Evolutionary conservation across 2,888 invertebrate species (phyloP), one percentile per base, ranked within the genome.

Genomic region (Lepidocyrtoides sp.): DNA sequence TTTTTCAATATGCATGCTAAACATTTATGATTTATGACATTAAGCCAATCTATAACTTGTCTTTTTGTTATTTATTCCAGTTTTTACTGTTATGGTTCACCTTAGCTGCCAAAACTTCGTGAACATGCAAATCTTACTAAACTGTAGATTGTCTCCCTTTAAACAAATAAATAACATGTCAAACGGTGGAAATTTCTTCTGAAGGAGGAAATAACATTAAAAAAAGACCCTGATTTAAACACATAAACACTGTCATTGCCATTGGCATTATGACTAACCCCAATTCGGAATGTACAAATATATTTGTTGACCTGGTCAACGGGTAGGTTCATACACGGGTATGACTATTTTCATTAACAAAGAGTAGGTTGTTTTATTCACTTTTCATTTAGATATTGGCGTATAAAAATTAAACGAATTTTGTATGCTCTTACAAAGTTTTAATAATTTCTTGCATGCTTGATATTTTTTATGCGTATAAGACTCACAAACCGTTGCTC

Each of bases 71-170:
- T 41, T 17, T 44, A 72, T 72, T 72, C 72, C 72, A 23, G 72
- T 72, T 72, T 72, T 20, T 20, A 12, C 7, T 20, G 17, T 36
- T 44, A 72, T 23, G 41, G 44, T 72, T 72, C 44, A 41, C 72
- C 72, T 41, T 41, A 41, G 41, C 41, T 41, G 72, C 72, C 72
- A 72, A 72, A 72, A 72, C 12, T 41, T 72, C 72, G 72, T 72
- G 72, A 41, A 23, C 12, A 63, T 1, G 72, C 72, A 72, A 41
- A 41, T 20, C 57, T 2, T 7, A 17, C 23, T 17, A 63, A 32
- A 63, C 17, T 3, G 7, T 51, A 8, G 10, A 63, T 29, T n/a
- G 10, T 60, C 10, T 60, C 17, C 20, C 4, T n/a, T 29, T 14
- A 5, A 23, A 32, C 14, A 32, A 63, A 23, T 32, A 63, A 63